Percentiles rank a stretch among this genome's conserved stretches.
Conservation (phyloP, 2,888 invertebrate genomes). For the Sisyra terminalis region DNA sequence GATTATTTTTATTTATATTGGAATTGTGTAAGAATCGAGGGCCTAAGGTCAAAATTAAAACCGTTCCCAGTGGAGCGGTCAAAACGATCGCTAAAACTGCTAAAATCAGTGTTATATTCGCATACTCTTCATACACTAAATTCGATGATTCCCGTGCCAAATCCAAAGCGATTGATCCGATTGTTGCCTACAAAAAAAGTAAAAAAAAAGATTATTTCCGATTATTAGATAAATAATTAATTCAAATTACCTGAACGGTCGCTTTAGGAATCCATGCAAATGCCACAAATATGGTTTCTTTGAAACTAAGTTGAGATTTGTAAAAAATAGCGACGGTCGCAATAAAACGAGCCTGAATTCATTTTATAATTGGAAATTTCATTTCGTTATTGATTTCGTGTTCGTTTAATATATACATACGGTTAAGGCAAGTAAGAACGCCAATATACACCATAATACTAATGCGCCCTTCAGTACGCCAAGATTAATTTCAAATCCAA, state of each 20-base stretch:
- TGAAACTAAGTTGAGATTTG: conserved; percentile 36
- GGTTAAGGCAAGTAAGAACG: conserved; percentile 24
- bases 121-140: conserved; percentile 20
- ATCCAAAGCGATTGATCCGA: conserved; percentile 45
- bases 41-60: conserved; percentile 18
- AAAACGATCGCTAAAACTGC: conserved; percentile 36
- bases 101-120: conserved; percentile 31
- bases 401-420: conserved; percentile 25
- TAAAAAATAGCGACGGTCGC: conserved; percentile 29
- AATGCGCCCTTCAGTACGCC: conserved; percentile 27
- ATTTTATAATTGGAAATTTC: neutral
- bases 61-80: conserved; percentile 34
- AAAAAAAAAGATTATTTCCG: no score
- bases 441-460: conserved; percentile 32
- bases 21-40: conserved; percentile 14
- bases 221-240: no score
- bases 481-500: conserved; percentile 58
- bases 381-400: no score
- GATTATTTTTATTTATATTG: no score
- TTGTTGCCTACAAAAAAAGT: conserved; percentile 30
- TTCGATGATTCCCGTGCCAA: conserved; percentile 24
- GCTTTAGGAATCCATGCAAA: conserved; percentile 64
- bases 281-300: conserved; percentile 53
- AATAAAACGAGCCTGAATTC: conserved; percentile 29
- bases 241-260: conserved; percentile 37